Evolutionary conservation across 2,113 vertebrate species (phyloP), one percentile per base, ranked within the genome.

Genomic region (Orycteropus afer): DNA sequence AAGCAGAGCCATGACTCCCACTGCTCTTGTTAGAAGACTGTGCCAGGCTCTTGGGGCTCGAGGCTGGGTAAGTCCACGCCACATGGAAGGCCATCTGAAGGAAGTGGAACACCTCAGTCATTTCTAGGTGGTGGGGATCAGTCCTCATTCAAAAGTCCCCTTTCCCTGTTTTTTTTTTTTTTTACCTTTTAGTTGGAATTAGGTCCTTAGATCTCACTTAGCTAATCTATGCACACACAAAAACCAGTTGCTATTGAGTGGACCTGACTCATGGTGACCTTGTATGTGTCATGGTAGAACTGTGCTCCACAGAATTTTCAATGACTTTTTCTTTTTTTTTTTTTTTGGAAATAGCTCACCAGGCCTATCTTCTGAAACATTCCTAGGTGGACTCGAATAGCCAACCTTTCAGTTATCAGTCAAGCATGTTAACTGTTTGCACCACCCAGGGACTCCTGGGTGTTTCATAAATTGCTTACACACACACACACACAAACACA

Each of bases 71-170:
- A 37, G 27, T 45, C 29, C 3, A 5, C 12, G 4, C 32, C 4
- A 20, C 7, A 10, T 65, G 65, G 14, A 89, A 53, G 63, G 49
- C 32, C 3, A 22, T 10, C 42, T 5, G 15, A 1, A 57, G 20
- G 18, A 29, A 22, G 14, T 0, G 71, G 49, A 78, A 37, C 2
- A 0, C 57, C 22, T 12, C 5, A 0, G 3, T 1, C 55, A 22
- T 29, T 67, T 74, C 53, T 3, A 20, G 57, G n/a, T n/a, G n/a
- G 3, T 9, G 77, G 27, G 7, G 49, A 15, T 3, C 37, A 27
- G 59, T 15, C 47, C 18, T 83, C 12, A 1, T 45, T 67, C 45
- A n/a, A 32, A 73, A 65, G 13, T 25, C n/a, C 53, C 32, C 11
- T 23, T 7, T 81, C 53, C 17, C 22, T 69, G 34, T 34, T 7